These are phyloP conservation scores for Ischnus inquisitorius DNA, from an alignment of 2,888 invertebrate species.

Conservation along the genomic window DNA sequence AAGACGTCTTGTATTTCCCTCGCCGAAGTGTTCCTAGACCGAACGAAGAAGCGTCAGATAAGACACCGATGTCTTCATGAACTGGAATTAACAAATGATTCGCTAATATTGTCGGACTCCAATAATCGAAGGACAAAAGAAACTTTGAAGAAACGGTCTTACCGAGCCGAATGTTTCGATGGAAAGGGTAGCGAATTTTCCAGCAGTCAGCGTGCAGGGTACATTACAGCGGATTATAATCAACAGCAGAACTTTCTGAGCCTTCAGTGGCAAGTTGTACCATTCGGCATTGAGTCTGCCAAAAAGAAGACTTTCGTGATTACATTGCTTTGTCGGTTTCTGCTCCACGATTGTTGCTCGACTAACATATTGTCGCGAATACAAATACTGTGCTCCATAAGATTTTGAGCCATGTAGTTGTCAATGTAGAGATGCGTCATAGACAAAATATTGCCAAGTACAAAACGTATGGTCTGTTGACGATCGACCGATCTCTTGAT, in stretches of 20 bases:
- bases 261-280: background rate
- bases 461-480: background rate
- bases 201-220: background rate
- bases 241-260: background rate
- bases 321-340: background rate
- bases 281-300: background rate
- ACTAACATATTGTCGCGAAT: background rate
- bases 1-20: too few relatives aligned
- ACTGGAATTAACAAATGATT: background rate
- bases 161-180: background rate
- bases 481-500: background rate
- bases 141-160: background rate
- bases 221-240: background rate
- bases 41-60: background rate
- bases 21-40: background rate
- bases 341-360: background rate
- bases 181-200: background rate
- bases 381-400: conserved; percentile 7
- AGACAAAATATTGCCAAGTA: background rate
- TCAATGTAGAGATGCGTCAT: background rate
- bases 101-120: background rate
- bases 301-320: background rate
- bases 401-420: background rate
- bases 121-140: background rate
- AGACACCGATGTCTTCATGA: background rate